Conservation (phyloP, 1,140 invertebrate genomes). For the Diplogasteroides magnus region DNA sequence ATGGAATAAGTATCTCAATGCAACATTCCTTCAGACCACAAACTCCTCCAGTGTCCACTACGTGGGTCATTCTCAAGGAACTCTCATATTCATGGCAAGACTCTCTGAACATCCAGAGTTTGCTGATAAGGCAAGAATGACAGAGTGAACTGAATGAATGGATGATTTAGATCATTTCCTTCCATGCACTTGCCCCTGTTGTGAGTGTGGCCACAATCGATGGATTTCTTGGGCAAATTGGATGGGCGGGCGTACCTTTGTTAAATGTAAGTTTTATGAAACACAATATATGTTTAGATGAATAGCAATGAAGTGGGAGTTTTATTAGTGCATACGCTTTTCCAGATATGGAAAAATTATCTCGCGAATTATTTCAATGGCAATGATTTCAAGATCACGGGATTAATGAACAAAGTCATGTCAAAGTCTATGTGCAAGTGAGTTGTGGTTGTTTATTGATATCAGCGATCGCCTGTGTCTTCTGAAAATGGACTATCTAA, state of each 20-base stretch:
- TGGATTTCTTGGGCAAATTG: slow-evolving; percentile 28
- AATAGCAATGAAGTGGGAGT: slow-evolving; percentile 14
- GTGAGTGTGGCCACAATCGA: slow-evolving; percentile 33
- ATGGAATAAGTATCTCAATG: no score
- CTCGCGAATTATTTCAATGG: slow-evolving; percentile 10
- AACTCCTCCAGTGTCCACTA: no score
- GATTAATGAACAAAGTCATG: background rate
- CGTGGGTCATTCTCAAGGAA: slow-evolving; percentile 60
- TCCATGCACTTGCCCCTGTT: slow-evolving; percentile 41
- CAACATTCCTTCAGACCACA: no score
- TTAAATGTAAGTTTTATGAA: no score
- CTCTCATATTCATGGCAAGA: slow-evolving; percentile 56
- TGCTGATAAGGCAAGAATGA: slow-evolving; percentile 19
- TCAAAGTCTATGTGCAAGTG: no score
- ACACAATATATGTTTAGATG: slow-evolving; percentile 13
- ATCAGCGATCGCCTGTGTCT: no score
- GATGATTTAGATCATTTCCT: slow-evolving; percentile 32
- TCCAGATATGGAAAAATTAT: slow-evolving; percentile 6
- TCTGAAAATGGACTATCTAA: no score
- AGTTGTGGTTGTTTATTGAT: no score
- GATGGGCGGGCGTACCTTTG: no score
- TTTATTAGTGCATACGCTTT: slow-evolving; percentile 15
- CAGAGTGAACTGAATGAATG: background rate
- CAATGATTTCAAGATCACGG: slow-evolving; percentile 9
- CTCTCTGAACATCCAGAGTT: slow-evolving; percentile 42